Percentiles rank a stretch among this genome's conserved stretches.
Conservation (phyloP, 2,797 vertebrate genomes). For the Darevskia nairensis region DNA sequence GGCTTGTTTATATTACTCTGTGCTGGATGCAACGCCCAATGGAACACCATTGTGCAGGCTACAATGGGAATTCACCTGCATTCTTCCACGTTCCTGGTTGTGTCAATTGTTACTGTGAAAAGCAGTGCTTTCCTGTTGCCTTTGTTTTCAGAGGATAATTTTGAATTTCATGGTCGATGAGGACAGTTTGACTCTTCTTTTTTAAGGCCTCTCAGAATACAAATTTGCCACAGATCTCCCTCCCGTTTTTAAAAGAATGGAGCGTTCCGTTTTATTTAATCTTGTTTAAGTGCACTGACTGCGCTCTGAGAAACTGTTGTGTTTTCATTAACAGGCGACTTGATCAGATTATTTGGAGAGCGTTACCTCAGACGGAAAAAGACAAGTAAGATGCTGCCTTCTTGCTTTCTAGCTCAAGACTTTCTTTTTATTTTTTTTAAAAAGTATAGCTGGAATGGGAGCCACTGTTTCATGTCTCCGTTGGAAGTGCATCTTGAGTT, state of each 20-base stretch:
- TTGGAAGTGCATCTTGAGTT: slow-evolving; percentile 37
- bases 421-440: neutral
- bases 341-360: slow-evolving; percentile 80
- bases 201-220: slow-evolving; percentile 51
- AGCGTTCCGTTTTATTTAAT: slow-evolving; percentile 48
- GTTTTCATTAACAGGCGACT: slow-evolving; percentile 75
- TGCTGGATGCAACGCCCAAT: slow-evolving; percentile 26
- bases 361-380: slow-evolving; percentile 79
- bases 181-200: slow-evolving; percentile 27
- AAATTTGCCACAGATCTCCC: slow-evolving; percentile 46
- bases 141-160: slow-evolving; percentile 58
- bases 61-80: slow-evolving; percentile 44
- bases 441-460: neutral
- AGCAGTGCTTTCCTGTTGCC: slow-evolving; percentile 56
- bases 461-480: neutral
- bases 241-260: slow-evolving; percentile 30
- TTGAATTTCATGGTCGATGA: slow-evolving; percentile 54
- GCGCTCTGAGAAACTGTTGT: slow-evolving; percentile 47
- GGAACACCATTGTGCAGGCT: slow-evolving; percentile 19
- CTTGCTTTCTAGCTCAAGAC: slow-evolving; percentile 20
- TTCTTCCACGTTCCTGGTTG: slow-evolving; percentile 49
- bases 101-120: slow-evolving; percentile 54
- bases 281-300: slow-evolving; percentile 31
- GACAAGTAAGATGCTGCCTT: slow-evolving; percentile 77
- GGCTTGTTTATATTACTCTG: slow-evolving; percentile 48